Evolutionary conservation across 2,113 vertebrate species (phyloP).

Genomic region (Dunckerocampus dactyliophorus): DNA sequence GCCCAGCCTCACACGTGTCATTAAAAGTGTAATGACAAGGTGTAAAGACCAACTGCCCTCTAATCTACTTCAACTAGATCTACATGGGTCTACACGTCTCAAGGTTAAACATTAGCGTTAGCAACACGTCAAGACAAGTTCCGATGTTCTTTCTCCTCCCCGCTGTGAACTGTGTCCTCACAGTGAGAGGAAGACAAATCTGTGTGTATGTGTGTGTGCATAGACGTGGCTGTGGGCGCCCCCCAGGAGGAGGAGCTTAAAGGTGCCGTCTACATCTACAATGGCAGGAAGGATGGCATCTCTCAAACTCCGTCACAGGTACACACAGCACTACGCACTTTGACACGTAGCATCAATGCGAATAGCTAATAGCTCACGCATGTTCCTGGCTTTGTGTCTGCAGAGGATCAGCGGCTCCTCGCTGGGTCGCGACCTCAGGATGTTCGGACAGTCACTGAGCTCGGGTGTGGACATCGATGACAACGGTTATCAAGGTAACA

Average conservation of each 20-base stretch:
- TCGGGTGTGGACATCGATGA: conserved; percentile 61
- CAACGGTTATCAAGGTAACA: conserved; percentile 62
- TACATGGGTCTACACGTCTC: too few species aligned
- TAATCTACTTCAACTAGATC: too few species aligned
- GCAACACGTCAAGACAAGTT: not conserved
- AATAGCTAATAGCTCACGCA: not conserved
- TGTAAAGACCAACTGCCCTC: too few species aligned
- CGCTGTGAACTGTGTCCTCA: not conserved
- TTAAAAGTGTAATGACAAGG: too few species aligned
- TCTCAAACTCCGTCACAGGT: conserved; percentile 61
- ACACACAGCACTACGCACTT: conserved; percentile 1
- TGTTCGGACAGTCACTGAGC: conserved; percentile 66
- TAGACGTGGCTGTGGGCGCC: conserved; percentile 61
- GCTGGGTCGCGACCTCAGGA: conserved; percentile 51
- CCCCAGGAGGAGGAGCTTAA: conserved; percentile 63
- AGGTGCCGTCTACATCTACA: conserved; percentile 67
- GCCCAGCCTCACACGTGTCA: too few species aligned
- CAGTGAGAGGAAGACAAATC: not conserved
- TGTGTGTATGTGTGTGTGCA: not conserved
- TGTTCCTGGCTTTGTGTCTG: conserved; percentile 10
- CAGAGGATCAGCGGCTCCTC: conserved; percentile 59
- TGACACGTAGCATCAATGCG: not conserved
- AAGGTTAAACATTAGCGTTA: too few species aligned
- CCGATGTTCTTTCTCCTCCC: too few species aligned
- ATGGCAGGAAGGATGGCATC: conserved; percentile 55